Evolutionary conservation across 2,888 invertebrate genomes (phyloP), one percentile per base, ranked within the genome.

Genomic region (Lottia scabra): DNA sequence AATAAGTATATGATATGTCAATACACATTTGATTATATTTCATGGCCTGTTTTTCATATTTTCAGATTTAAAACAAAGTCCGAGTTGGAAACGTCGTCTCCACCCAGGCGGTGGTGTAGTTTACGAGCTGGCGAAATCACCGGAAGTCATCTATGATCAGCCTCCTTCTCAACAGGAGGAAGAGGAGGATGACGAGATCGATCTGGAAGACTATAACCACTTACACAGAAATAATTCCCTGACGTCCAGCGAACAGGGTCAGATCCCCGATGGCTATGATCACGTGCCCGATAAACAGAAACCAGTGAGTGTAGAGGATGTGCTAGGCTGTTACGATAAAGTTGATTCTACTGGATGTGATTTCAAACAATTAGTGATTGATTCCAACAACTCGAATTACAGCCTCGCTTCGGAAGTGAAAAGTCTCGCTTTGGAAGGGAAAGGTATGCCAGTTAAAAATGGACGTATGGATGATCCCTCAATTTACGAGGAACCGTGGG

Each of bases 401-500:
- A 56, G 56, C 8, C 12, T 19, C n/a, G 19, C 56, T 23, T 6
- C 13, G 8, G 56, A 56, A 8, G 23, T 23, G 10, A 56, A 23
- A 56, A 19, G 19, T n/a, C 12, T 19, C n/a, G 19, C 56, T 23
- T 6, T 5, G 8, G 56, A 56, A 8, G 23, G 10, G 10, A 56
- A 23, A 56, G 10, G 19, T 12, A 19, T 56, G 19, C 56, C 19
- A 12, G 23, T 56, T 56, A 56, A 56, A 56, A 56, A 56, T 56
- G 56, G 56, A 56, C 56, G 23, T 23, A 56, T 56, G 56, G 56
- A 56, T 56, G 56, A 56, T 56, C 56, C 56, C 19, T 56, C 56
- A 2, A 56, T 56, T 56, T 84, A 85, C 69, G 84, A 85, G 67
- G 83, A 83, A 62, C 83, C 85, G 5, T 84, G 84, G 85, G 85